Conservation (phyloP, 2,797 vertebrate species). For the Atherinosoma microstoma region DNA sequence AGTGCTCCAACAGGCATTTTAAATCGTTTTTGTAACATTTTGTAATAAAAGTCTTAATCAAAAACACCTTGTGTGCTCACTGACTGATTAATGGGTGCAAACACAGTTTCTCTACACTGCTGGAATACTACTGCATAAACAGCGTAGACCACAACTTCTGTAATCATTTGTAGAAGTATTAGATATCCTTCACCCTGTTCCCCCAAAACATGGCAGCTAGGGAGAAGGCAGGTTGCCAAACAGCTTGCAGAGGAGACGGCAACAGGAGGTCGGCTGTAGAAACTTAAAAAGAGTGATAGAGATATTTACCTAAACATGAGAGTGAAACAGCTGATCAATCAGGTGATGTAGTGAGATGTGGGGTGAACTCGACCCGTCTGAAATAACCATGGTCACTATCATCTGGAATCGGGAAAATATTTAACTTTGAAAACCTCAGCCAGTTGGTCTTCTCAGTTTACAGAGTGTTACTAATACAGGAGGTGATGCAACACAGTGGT, state of each 20-base stretch:
- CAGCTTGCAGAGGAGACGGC: neutral
- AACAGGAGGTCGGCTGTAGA: neutral
- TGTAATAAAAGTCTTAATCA: conserved; percentile 71
- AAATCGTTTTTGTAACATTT: conserved; percentile 70
- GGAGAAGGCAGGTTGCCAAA: neutral
- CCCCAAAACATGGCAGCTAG: neutral
- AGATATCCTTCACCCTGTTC: neutral
- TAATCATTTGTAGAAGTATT: conserved; percentile 6
- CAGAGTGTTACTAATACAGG: neutral
- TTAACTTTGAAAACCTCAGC: neutral
- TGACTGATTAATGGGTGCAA: neutral
- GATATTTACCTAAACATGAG: neutral
- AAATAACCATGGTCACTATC: neutral
- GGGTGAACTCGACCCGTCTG: neutral
- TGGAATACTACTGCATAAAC: neutral
- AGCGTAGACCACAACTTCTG: neutral
- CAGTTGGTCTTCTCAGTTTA: conserved; percentile 1
- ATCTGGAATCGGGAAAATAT: neutral
- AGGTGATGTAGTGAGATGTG: neutral
- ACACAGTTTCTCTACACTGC: neutral
- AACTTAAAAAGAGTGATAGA: neutral
- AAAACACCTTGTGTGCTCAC: conserved; percentile 24
- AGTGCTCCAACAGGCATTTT: conserved; percentile 40
- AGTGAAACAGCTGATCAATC: neutral
- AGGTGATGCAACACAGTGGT: neutral